Percentiles rank a stretch among this genome's conserved stretches.
Conservation (phyloP, 2,113 vertebrate genomes). For the Solea solea region DNA sequence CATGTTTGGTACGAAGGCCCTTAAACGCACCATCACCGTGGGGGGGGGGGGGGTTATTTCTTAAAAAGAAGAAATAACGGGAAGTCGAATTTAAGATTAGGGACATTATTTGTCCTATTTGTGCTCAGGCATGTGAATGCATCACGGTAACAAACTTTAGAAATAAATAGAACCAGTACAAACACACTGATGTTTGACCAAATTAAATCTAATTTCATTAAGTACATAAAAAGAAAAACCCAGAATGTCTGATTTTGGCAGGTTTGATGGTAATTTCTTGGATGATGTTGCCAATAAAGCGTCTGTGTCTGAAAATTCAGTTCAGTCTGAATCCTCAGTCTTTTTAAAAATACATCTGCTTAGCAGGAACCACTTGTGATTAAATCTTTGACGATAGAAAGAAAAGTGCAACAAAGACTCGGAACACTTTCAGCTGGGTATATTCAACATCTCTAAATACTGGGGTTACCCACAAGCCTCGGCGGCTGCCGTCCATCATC, state of each 20-base stretch:
- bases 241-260: too few species aligned
- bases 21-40: background rate
- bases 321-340: background rate
- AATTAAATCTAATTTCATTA: background rate
- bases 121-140: background rate
- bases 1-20: background rate
- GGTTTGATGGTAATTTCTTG: too few species aligned
- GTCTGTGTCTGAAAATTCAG: constrained; percentile 1
- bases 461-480: constrained; percentile 20
- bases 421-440: background rate
- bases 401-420: constrained; percentile 1
- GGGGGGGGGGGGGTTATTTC: too few species aligned
- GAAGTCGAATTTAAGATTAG: background rate
- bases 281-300: background rate
- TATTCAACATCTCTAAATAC: constrained; percentile 15
- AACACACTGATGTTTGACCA: background rate
- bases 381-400: background rate
- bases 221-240: constrained; percentile 6
- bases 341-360: background rate
- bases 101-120: constrained; percentile 3
- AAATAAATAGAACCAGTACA: constrained; percentile 9
- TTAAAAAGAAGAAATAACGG: background rate
- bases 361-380: background rate
- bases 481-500: background rate
- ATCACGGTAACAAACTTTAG: constrained; percentile 1